These are phyloP conservation scores for Myotis pilosus DNA, from an alignment of 2,797 vertebrate genomes.

Conservation along the genomic window DNA sequence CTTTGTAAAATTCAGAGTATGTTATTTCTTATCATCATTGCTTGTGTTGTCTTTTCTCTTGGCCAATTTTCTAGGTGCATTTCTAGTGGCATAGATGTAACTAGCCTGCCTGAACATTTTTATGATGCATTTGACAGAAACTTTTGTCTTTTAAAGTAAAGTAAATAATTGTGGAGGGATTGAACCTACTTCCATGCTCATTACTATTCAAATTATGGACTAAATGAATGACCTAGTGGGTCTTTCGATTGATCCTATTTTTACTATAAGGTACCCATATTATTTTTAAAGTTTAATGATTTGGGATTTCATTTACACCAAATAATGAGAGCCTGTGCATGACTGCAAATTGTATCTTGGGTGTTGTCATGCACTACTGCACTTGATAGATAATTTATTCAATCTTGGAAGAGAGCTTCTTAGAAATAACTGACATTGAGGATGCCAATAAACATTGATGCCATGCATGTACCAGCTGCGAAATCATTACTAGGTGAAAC, in stretches of 20 bases:
- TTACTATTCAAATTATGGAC: slow-evolving; percentile 60
- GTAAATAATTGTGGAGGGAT: slow-evolving; percentile 55
- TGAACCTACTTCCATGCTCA: slow-evolving; percentile 52
- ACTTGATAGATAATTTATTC: slow-evolving; percentile 79
- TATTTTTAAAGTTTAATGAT: slow-evolving; percentile 63
- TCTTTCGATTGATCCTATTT: slow-evolving; percentile 54
- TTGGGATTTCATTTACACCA: slow-evolving; percentile 70
- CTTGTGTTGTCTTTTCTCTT: slow-evolving; percentile 48
- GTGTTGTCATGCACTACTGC: slow-evolving; percentile 70
- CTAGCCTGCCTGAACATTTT: slow-evolving; percentile 63
- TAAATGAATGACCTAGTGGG: slow-evolving; percentile 52
- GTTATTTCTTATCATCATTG: slow-evolving; percentile 62
- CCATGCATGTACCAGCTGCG: slow-evolving; percentile 59
- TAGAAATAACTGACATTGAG: slow-evolving; percentile 77
- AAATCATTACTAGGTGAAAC: slow-evolving; percentile 73
- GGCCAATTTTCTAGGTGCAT: slow-evolving; percentile 59
- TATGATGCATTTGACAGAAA: slow-evolving; percentile 68
- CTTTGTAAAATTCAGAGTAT: slow-evolving; percentile 51
- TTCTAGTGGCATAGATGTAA: slow-evolving; percentile 62
- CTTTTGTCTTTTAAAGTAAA: slow-evolving; percentile 73
- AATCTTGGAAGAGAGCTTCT: slow-evolving; percentile 68
- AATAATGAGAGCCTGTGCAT: slow-evolving; percentile 67
- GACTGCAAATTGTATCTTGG: slow-evolving; percentile 65
- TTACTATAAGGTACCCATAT: slow-evolving; percentile 44
- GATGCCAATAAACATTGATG: slow-evolving; percentile 68